Base-by-base conservation (phyloP, 2,113 vertebrate species). In the Lamprologus lemairii region DNA sequence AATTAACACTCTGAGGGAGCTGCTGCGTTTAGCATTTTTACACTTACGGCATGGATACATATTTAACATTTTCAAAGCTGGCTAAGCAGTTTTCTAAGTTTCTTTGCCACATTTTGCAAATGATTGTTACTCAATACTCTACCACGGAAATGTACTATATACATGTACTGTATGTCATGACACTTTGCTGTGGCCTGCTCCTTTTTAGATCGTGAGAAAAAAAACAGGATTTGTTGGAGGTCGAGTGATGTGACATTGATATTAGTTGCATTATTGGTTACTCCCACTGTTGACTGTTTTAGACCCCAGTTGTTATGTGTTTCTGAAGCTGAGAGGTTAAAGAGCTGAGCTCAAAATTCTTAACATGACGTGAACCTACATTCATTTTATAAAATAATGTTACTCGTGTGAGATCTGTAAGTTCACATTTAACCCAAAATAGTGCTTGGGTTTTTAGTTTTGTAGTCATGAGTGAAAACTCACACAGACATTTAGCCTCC, bases 1-100 rank as follows among this genome's bases (percentile, higher is more conserved):
- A 93, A 93, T 93, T 93, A 87, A 92, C 90, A 88, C 91, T 87
- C 37, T 81, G 78, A 54, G 49, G 83, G 78, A 89, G 75, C 81
- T 79, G 86, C 60, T 31, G 90, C 53, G 88, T 80, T 86, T 28
- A 86, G 23, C 78, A 42, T 87, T 92, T 94, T 87, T 87, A 91
- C 90, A 91, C 75, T 73, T 42, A 58, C 21, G 31, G 68, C 86
- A 73, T 84, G 84, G 80, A 88, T 57, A 87, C 7, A 90, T 65
- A 87, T 91, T 84, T 54, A 75, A 91, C 85, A 88, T 57, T 68
- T 51, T 87, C 60, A 86, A 82, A 92, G 53, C 71, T 82, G 78
- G 60, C 57, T 89, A 79, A 53, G 68, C 2, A 83, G 35, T 58
- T 73, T 88, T 91, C 9, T 42, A 71, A 65, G 63, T 88, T 90